phyloP scores from a whole-genome alignment of 2,797 vertebrate species.

The Carcharodon carcharias region DNA sequence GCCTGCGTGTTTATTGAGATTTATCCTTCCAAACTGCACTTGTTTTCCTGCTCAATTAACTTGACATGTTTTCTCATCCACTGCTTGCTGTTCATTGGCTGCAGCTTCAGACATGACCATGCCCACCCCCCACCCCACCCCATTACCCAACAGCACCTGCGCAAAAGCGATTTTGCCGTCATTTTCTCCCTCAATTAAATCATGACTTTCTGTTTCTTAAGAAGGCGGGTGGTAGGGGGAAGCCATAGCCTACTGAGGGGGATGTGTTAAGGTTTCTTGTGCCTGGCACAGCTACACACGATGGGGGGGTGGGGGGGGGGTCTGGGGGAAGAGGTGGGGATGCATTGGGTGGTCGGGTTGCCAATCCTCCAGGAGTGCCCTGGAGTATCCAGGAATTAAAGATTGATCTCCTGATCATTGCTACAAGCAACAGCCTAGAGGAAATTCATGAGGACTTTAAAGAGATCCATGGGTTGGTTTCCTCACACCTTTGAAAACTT shows the following conservation, averaged over 20 bases:
- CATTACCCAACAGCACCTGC: background rate
- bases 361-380: too few species aligned
- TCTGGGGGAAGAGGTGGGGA: too few species aligned
- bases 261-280: too few species aligned
- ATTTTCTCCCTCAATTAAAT: background rate
- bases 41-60: background rate
- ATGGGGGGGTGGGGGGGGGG: too few species aligned
- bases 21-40: background rate
- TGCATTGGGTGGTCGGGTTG: too few species aligned
- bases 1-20: background rate
- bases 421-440: background rate
- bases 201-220: background rate
- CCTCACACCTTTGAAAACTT: background rate
- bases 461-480: background rate
- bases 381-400: background rate
- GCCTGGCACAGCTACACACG: background rate
- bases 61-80: background rate
- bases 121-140: background rate
- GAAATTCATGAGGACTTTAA: background rate
- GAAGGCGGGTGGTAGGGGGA: background rate
- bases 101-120: background rate
- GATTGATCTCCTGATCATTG: background rate
- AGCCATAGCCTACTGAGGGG: background rate
- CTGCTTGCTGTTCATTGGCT: background rate
- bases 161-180: background rate